Conservation (phyloP, 2,888 invertebrate genomes). For the Smittia aterrima region DNA sequence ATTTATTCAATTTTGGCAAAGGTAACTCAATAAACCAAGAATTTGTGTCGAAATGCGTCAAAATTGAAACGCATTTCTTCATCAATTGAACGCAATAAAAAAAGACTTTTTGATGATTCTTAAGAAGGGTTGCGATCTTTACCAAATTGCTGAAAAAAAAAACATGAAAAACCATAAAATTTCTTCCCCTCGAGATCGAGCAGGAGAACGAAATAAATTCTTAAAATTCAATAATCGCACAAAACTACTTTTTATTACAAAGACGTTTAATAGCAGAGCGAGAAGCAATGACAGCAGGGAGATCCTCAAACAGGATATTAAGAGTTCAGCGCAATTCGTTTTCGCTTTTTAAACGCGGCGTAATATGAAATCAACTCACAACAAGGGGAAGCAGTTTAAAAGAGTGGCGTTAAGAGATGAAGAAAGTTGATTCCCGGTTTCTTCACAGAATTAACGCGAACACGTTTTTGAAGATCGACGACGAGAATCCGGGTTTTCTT, state of each 20-base stretch:
- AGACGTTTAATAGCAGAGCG: constrained; percentile 25
- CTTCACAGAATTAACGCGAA: background rate
- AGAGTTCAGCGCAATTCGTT: background rate
- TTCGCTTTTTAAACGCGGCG: background rate
- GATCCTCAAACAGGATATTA: constrained; percentile 23
- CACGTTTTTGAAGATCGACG: constrained; percentile 10
- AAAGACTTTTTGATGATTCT: background rate
- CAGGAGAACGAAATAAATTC: constrained; percentile 16
- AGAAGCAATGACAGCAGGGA: constrained; percentile 28
- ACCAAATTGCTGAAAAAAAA: constrained; percentile 16
- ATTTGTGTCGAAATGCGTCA: constrained; percentile 23
- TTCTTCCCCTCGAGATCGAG: constrained; percentile 22
- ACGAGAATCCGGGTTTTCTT: background rate
- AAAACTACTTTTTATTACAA: constrained; percentile 31
- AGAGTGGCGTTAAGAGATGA: constrained; percentile 32
- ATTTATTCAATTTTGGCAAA: no score
- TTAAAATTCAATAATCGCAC: constrained; percentile 36
- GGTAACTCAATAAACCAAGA: constrained; percentile 28
- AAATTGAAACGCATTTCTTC: constrained; percentile 38
- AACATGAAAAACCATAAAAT: background rate
- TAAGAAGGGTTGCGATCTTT: constrained; percentile 34
- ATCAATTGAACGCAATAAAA: constrained; percentile 11
- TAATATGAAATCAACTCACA: background rate
- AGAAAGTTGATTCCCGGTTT: constrained; percentile 2
- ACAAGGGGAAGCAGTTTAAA: background rate